Base-by-base conservation (phyloP, 2,113 vertebrate species). In the Promerops cafer region DNA sequence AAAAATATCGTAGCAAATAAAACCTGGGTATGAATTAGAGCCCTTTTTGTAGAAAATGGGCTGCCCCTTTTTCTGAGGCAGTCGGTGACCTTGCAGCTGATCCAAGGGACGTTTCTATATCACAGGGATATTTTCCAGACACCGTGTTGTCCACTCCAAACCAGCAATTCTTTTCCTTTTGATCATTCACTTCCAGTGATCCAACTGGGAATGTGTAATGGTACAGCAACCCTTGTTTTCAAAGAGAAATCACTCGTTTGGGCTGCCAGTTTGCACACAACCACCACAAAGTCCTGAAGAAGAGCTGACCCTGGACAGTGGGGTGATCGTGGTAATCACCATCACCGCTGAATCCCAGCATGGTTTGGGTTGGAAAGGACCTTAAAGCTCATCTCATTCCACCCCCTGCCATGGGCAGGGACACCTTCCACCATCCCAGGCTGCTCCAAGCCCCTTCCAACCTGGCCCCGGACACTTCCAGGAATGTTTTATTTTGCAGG, bases 391-490 rank as follows among this genome's bases (percentile, higher is more conserved):
- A 10, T 8, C 19, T 9, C 50, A 23, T 35, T 8, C 27, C 50
- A 16, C 0, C 18, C 40, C n/a, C 8, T 40, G 19, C 64, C 30
- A 2, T 12, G 57, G 20, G 3, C 63, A 77, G 33, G 18, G 19
- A 42, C 42, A 47, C 31, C 12, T 72, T 7, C 35, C 50, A 13
- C 50, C 4, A 1, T 1, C 33, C 13, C 60, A 59, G 33, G 11
- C 0, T 82, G 19, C 69, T 68, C 69, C 9, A 7, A 52, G 11
- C 13, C 20, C 22, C 0, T 0, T n/a, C 33, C 52, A 52, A 0
- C 6, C 44, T 16, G 18, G 20, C 60, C 2, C 10, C 21, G 20
- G 3, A 26, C 53, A 44, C 0, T 35, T 7, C 22, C 52, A 66
- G 33, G 44, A 23, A 56, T 6, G 4, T 56, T 74, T 56, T 3